phyloP scores from a whole-genome alignment of 2,797 vertebrate species.

The Babyrousa celebensis region DNA sequence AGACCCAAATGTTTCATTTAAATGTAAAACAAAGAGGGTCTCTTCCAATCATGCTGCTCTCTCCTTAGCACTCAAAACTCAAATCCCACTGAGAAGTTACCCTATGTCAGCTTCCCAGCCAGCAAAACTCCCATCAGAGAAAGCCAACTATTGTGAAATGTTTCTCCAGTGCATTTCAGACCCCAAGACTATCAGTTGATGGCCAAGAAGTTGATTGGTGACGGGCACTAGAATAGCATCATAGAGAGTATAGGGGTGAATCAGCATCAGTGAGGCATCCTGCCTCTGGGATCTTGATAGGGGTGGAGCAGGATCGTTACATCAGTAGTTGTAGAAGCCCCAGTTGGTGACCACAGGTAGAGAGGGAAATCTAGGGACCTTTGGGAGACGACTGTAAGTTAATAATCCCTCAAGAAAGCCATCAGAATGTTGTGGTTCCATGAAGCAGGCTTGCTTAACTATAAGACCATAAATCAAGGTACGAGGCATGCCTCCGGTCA shows the following conservation, averaged over 20 bases:
- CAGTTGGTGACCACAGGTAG: too few species aligned
- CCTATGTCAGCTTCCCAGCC: conserved; percentile 23
- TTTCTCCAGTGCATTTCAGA: conserved; percentile 5
- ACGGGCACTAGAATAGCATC: background rate
- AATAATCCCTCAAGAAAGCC: too few species aligned
- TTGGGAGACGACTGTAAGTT: too few species aligned
- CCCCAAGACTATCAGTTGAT: background rate
- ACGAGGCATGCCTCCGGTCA: too few species aligned
- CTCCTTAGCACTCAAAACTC: conserved; percentile 45
- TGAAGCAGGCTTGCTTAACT: too few species aligned
- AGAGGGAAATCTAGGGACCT: too few species aligned
- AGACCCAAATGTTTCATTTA: conserved; percentile 76
- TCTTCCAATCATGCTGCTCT: conserved; percentile 32
- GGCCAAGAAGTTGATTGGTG: background rate
- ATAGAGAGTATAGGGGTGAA: background rate
- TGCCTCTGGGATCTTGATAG: background rate
- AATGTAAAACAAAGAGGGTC: conserved; percentile 74
- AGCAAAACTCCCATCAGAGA: background rate
- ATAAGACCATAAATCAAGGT: too few species aligned
- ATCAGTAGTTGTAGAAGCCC: too few species aligned
- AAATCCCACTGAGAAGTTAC: conserved; percentile 49
- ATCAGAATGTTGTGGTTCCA: too few species aligned
- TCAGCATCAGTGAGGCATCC: background rate
- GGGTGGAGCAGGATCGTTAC: too few species aligned
- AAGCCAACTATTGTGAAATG: background rate